phyloP scores from a whole-genome alignment of 1,140 invertebrate species.

The Drosophila eugracilis region DNA sequence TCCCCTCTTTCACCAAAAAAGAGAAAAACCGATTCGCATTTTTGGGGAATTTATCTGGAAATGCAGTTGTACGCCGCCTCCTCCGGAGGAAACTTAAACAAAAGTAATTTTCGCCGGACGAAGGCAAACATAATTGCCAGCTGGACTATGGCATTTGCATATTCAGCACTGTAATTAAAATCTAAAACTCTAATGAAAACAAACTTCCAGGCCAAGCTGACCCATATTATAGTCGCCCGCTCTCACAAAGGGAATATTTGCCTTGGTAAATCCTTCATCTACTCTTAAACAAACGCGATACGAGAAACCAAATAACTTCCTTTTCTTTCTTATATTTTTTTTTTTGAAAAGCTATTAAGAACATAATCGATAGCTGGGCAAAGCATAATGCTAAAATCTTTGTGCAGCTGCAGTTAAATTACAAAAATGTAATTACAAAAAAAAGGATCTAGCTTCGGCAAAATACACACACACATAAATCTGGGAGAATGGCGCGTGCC shows the following conservation, averaged over 20 bases:
- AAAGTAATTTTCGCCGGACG: constrained; percentile 45
- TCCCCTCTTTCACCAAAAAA: not conserved
- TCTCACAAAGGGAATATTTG: constrained; percentile 11
- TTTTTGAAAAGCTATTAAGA: constrained; percentile 25
- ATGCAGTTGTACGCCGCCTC: constrained; percentile 40
- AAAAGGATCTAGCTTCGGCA: constrained; percentile 47
- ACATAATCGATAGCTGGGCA: constrained; percentile 52
- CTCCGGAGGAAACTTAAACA: constrained; percentile 35
- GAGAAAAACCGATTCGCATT: constrained; percentile 7
- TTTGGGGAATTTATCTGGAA: constrained; percentile 50
- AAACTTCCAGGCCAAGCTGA: constrained; percentile 51
- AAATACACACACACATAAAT: constrained; percentile 68
- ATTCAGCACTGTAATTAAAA: constrained; percentile 73
- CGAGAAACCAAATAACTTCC: constrained; percentile 22
- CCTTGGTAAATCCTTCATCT: constrained; percentile 12
- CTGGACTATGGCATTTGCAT: constrained; percentile 28
- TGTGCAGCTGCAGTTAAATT: constrained; percentile 70
- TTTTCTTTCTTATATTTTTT: not conserved
- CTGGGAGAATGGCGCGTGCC: constrained; percentile 67
- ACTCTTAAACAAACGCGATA: constrained; percentile 16
- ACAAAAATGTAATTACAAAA: constrained; percentile 80
- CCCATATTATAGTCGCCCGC: constrained; percentile 43
- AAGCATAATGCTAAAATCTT: constrained; percentile 35
- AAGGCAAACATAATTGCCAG: constrained; percentile 26
- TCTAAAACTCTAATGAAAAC: constrained; percentile 59